Base-by-base conservation (phyloP, 2,888 invertebrate genomes). In the Nysson spinosus region DNA sequence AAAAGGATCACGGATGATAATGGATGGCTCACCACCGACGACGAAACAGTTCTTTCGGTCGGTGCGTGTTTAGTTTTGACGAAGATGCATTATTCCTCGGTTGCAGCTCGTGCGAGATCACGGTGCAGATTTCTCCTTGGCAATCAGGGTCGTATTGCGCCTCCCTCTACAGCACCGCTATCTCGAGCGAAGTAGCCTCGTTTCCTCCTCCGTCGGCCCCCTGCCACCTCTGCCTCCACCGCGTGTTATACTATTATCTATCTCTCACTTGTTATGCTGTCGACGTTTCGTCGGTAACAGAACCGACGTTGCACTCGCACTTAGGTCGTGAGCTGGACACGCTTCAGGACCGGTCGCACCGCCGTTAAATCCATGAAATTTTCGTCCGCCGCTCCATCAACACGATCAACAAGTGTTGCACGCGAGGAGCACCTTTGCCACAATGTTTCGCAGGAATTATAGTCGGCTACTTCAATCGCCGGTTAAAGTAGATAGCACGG, bases 101-200 rank as follows among this genome's bases (percentile, higher is more conserved):
- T 56, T 26, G 62, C 20, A 51, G 39, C 50, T 52, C 47, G 63
- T 32, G 69, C 62, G 58, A 75, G 70, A 77, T 76, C 77, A 63
- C 57, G 58, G 35, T 54, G 58, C 71, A 72, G 75, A 77, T 76
- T 76, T 76, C 77, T 76, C 76, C 77, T 77, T 77, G 77, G 72
- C 75, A 77, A 77, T 76, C 76, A 76, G 75, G 75, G 63, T 75
- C 76, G 72, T 77, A 72, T 74, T 74, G 69, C 74, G 55, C 52
- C 74, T 77, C 69, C 77, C 66, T 63, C 69, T 61, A 64, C 66
- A n/a, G n/a, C n/a, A 49, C 35, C 51, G 46, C 69, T 62, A 74
- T 74, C 74, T 74, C 74, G 60, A 56, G 42, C 64, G 68, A 40
- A 63, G 61, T 68, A 72, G 76, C 69, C 75, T 71, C 70, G 67